Base-by-base conservation (phyloP, 2,888 invertebrate genomes). In the Drosophila barbarae region DNA sequence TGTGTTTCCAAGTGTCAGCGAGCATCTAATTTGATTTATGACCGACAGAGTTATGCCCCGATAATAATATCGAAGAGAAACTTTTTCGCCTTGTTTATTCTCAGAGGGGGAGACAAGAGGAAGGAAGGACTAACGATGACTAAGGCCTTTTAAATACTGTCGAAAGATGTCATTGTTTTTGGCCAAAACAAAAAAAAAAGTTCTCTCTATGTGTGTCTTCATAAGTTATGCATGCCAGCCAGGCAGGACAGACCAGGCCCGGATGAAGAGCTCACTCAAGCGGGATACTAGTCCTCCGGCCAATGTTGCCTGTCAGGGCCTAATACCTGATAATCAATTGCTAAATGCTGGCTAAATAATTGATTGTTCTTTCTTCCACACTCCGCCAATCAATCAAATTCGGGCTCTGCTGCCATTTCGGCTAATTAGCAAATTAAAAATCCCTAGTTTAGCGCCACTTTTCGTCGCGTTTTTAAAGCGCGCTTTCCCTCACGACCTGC, bases 1-100 rank as follows among this genome's bases (percentile, higher is more conserved):
- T 84, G 83, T 82, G 85, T 84, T 84, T 72, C 83, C 79, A 74
- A 80, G 79, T 84, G 79, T 84, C 79, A 80, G 80, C 79, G 85
- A 71, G 72, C 74, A 73, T 76, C 80, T 78, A 82, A 76, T 83
- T 85, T 85, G 81, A 81, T 81, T 81, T 81, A 81, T 85, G 84
- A 71, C 70, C 78, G 63, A 70, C 69, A 83, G 77, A 85, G 85
- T 81, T 81, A 85, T 81, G 81, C 78, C 81, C 84, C 74, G 84
- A 81, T 81, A 81, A 81, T 85, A 81, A 85, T 85, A 80, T 82
- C 74, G 77, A 71, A 74, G 71, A 74, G 60, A 74, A 84, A 79
- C 61, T 82, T 79, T 82, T 77, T 74, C 61, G 68, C 56, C 77
- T 42, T 52, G 53, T 47, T 57, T 30, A 36, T 49, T 35, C 46